phyloP scores from a whole-genome alignment of 1,140 invertebrate species.

The Drosophila busckii region DNA sequence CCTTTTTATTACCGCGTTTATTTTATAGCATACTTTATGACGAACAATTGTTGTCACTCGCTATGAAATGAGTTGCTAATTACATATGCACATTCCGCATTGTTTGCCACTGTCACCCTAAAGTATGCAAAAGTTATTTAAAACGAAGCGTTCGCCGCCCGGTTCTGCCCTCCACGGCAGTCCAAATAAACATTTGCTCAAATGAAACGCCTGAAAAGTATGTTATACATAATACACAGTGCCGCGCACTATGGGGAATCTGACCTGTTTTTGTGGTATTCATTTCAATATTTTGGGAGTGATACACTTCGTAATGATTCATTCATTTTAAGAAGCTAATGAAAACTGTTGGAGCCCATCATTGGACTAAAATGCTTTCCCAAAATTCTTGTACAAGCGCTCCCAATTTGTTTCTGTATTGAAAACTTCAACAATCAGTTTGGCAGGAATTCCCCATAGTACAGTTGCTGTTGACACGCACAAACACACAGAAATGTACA shows the following conservation, averaged over 20 bases:
- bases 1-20: constrained; percentile 12
- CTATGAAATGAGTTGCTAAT: constrained; percentile 45
- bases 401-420: no score
- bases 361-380: no score
- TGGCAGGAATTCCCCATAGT: no score
- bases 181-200: constrained; percentile 39
- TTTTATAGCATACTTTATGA: constrained; percentile 24
- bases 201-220: constrained; percentile 49
- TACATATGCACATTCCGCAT: constrained; percentile 39
- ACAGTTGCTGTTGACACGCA: no score
- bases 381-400: no score
- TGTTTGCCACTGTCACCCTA: constrained; percentile 7
- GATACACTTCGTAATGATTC: no score
- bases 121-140: constrained; percentile 59
- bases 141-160: constrained; percentile 32
- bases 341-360: no score
- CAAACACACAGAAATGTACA: no score
- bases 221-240: constrained; percentile 31
- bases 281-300: constrained; percentile 25
- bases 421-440: no score
- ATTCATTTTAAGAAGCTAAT: no score
- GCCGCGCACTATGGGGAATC: no score
- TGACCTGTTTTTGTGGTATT: no score
- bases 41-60: neutral
- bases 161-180: constrained; percentile 2